Evolutionary conservation across 2,113 vertebrate genomes (phyloP).

Genomic region (Solenodon paradoxus): DNA sequence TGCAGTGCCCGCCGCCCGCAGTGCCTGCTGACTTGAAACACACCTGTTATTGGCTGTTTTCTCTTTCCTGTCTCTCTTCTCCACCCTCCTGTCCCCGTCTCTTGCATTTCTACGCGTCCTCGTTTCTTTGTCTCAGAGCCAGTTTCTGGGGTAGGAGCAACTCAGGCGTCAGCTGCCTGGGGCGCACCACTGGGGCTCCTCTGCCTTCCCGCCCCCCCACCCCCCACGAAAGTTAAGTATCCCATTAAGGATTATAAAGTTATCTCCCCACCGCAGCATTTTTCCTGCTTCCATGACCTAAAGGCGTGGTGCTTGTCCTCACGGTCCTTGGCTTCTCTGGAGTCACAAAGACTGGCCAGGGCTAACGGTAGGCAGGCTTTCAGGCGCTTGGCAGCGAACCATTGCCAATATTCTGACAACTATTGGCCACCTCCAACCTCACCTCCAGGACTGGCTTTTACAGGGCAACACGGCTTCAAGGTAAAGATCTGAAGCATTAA

Average conservation of each 20-base stretch:
- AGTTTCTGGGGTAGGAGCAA: not conserved
- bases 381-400: not conserved
- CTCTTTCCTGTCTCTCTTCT: not conserved
- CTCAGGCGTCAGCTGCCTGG: slow-evolving; percentile 17
- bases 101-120: not conserved
- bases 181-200: not conserved
- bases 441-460: not conserved
- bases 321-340: not conserved
- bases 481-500: slow-evolving; percentile 22
- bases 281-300: slow-evolving; percentile 8
- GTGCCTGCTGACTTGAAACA: not conserved
- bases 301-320: slow-evolving; percentile 26
- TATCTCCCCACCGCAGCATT: not conserved
- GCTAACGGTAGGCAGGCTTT: not conserved
- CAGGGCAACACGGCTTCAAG: not conserved
- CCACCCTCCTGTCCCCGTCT: not conserved
- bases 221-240: slow-evolving; percentile 24
- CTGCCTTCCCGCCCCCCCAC: not conserved
- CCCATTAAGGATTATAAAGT: slow-evolving; percentile 49
- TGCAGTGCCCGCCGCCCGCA: not conserved
- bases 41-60: not conserved
- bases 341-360: not conserved
- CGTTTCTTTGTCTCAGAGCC: not conserved
- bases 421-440: not conserved
- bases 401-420: not conserved